These are phyloP conservation scores for Sylvietta virens DNA, from an alignment of 2,113 vertebrate genomes.

Conservation along the genomic window DNA sequence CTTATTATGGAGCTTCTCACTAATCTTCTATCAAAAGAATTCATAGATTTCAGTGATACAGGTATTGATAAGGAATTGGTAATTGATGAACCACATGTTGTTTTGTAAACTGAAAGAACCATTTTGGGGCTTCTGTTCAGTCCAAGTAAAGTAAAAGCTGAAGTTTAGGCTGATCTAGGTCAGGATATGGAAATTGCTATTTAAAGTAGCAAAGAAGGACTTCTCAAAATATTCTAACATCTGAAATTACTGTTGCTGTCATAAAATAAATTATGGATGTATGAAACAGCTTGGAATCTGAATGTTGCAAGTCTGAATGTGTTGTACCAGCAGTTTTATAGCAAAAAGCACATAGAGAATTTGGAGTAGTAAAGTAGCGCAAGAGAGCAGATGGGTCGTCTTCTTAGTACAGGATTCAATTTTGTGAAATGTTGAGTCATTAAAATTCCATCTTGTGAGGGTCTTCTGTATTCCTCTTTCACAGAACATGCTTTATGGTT, in stretches of 20 bases:
- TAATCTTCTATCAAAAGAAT: conserved; percentile 97
- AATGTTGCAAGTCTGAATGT: not conserved
- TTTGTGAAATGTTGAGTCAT: not conserved
- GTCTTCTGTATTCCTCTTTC: not conserved
- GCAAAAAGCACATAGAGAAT: not conserved
- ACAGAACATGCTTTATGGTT: not conserved
- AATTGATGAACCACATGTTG: not conserved
- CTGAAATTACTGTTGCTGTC: not conserved
- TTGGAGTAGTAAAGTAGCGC: not conserved
- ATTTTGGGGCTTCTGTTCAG: not conserved
- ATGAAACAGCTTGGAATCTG: not conserved
- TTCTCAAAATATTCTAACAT: not conserved
- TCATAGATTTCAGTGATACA: conserved; percentile 98
- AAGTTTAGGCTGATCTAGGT: not conserved
- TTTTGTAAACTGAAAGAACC: not conserved
- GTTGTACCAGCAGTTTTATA: not conserved
- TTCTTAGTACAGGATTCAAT: not conserved
- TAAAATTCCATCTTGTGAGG: not conserved
- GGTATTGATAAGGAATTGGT: conserved; percentile 71
- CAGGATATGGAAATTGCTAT: not conserved
- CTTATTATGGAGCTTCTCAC: conserved; percentile 99
- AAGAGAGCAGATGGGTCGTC: not conserved
- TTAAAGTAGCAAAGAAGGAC: not conserved
- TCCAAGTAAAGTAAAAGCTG: not conserved
- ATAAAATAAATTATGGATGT: not conserved